Base-by-base conservation (phyloP, 2,888 invertebrate genomes). In the Cheilosia soror region DNA sequence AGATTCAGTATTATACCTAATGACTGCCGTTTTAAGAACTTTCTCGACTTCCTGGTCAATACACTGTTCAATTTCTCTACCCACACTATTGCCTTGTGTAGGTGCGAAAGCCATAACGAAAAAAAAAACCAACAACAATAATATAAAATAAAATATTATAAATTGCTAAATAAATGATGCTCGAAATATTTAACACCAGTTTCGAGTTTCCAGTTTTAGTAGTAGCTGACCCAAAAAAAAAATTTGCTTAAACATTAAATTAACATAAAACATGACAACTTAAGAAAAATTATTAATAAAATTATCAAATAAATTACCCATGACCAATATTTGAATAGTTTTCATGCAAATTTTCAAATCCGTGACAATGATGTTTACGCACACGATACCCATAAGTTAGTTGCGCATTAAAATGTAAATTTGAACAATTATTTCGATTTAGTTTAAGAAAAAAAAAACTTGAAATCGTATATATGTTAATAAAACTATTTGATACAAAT, bases 261-360 rank as follows among this genome's bases (percentile, higher is more conserved):
- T 51, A 51, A 58, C 72, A 72, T 72, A 62, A 62, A 42, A 49
- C 51, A 31, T 42, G 47, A 72, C 49, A 72, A 72, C 37, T 60
- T 9, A 62, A 62, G 37, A 72, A 72, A 51, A 51, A 72, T 72
- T 42, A 40, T 29, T 62, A 72, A 72, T 72, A 62, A 72, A 72
- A 72, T 60, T 42, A 72, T 72, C 72, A 72, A 53, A 62, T 72
- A 72, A 72, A 72, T 72, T 62, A 68, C 42, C 60, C 62, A 20
- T 53, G 51, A 57, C 51, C 62, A 51, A 72, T 72, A 51, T 72
- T 49, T 62, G 62, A 72, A 20, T 62, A n/a, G 15, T 57, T 53
- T 29, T 11, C 51, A 72, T 62, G 62, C 20, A 29, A 53, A 72
- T 72, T 57, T 7, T 29, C 33, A 11, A 25, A 72, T 15, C 51